Evolutionary conservation across 2,113 vertebrate species (phyloP).

Genomic region (Eolophus roseicapilla): DNA sequence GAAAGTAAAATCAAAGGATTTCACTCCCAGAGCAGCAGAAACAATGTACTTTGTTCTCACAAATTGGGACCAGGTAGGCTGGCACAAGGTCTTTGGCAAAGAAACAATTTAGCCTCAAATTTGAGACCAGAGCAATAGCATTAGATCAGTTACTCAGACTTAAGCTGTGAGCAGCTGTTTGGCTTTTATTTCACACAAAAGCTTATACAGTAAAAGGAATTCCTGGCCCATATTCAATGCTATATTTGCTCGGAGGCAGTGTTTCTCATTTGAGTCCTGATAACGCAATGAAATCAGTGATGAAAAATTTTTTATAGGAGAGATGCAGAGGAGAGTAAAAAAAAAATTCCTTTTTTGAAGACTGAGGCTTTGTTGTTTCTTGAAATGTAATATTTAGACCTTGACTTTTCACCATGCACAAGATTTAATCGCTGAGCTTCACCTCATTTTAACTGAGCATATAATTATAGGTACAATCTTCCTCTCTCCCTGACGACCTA

Average conservation of each 20-base stretch:
- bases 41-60: conserved; percentile 58
- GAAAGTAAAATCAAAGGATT: not conserved
- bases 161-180: conserved; percentile 70
- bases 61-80: conserved; percentile 68
- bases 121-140: conserved; percentile 53
- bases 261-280: conserved; percentile 65
- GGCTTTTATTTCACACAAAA: conserved; percentile 69
- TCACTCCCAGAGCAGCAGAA: conserved; percentile 15
- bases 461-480: not conserved
- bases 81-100: conserved; percentile 43
- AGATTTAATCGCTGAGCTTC: not conserved
- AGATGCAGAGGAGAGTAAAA: not conserved
- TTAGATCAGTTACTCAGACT: conserved; percentile 57
- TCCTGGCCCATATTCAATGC: conserved; percentile 57
- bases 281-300: conserved; percentile 55
- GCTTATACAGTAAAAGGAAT: conserved; percentile 60
- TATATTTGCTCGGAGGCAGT: conserved; percentile 58
- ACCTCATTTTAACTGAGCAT: not conserved
- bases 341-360: not conserved
- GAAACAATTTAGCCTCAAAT: conserved; percentile 34
- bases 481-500: not conserved
- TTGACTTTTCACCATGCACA: not conserved
- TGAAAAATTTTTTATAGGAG: conserved; percentile 45
- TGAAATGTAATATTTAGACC: not conserved
- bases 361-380: not conserved